Evolutionary conservation across 2,888 invertebrate genomes (phyloP).

Genomic region (Molanna angustata): DNA sequence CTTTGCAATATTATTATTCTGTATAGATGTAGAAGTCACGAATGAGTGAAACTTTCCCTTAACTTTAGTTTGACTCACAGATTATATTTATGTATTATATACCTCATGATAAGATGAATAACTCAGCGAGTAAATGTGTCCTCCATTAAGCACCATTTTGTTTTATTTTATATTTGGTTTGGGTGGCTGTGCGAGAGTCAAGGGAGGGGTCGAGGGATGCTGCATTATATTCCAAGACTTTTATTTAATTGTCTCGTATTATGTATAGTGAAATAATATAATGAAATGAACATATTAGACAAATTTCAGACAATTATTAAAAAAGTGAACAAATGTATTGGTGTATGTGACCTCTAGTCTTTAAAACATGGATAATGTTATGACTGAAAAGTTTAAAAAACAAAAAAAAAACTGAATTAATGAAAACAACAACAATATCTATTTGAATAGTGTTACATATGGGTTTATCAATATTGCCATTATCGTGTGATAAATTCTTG

Average conservation of each 20-base stretch:
- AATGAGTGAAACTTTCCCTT: too few relatives aligned
- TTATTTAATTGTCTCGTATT: conserved; percentile 13
- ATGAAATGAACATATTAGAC: conserved; percentile 26
- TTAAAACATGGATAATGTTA: conserved; percentile 38
- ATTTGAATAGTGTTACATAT: conserved; percentile 31
- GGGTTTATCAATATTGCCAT: conserved; percentile 33
- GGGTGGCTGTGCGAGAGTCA: conserved; percentile 32
- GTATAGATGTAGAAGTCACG: too few relatives aligned
- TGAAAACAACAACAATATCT: conserved; percentile 24
- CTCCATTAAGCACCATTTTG: conserved; percentile 12
- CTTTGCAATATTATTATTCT: too few relatives aligned
- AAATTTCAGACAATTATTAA: conserved; percentile 21
- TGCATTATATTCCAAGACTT: conserved; percentile 27
- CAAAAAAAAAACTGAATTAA: conserved; percentile 27
- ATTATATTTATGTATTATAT: too few relatives aligned
- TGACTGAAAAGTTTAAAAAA: conserved; percentile 30
- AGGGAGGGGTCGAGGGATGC: conserved; percentile 28
- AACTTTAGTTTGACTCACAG: too few relatives aligned
- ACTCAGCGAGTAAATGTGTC: not conserved
- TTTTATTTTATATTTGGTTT: conserved; percentile 4
- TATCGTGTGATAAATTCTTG: conserved; percentile 34
- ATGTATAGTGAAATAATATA: conserved; percentile 29
- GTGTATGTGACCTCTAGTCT: conserved; percentile 22
- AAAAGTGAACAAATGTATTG: conserved; percentile 21
- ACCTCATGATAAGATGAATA: not conserved